phyloP scores from a whole-genome alignment of 1,140 invertebrate species.

The Anastatus disparis region DNA sequence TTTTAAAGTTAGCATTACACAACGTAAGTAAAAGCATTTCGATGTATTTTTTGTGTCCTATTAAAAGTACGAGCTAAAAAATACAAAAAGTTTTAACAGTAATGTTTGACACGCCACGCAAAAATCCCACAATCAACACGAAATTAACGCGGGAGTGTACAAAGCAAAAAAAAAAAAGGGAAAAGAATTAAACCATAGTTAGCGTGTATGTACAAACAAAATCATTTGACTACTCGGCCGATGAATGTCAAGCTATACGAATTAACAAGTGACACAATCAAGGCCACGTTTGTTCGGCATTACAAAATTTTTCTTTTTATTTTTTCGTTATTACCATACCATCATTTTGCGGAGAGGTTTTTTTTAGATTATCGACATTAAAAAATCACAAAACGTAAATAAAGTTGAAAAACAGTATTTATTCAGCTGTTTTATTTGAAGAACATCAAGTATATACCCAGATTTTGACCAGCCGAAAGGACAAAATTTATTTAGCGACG shows the following conservation, averaged over 20 bases:
- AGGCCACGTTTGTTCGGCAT: constrained; percentile 16
- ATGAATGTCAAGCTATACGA: constrained; percentile 24
- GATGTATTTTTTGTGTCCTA: too few relatives aligned
- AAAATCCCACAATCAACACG: constrained; percentile 18
- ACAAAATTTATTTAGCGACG: background rate
- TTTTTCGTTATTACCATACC: background rate
- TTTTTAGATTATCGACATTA: too few relatives aligned
- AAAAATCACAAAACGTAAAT: constrained; percentile 29
- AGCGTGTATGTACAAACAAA: too few relatives aligned
- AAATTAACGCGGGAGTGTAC: background rate
- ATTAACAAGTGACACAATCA: constrained; percentile 35
- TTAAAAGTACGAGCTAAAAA: too few relatives aligned
- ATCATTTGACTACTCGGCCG: too few relatives aligned
- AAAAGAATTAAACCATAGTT: background rate
- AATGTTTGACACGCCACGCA: background rate
- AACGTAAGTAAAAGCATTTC: too few relatives aligned
- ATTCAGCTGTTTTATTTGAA: background rate
- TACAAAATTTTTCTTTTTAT: too few relatives aligned
- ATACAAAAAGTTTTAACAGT: too few relatives aligned
- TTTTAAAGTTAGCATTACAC: too few relatives aligned
- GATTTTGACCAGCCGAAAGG: too few relatives aligned
- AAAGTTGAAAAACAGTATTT: constrained; percentile 1
- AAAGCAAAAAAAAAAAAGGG: background rate
- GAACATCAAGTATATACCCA: background rate
- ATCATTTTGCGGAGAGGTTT: background rate